phyloP scores from a whole-genome alignment of 2,888 invertebrate genomes.

The Oxytorus armatus region DNA sequence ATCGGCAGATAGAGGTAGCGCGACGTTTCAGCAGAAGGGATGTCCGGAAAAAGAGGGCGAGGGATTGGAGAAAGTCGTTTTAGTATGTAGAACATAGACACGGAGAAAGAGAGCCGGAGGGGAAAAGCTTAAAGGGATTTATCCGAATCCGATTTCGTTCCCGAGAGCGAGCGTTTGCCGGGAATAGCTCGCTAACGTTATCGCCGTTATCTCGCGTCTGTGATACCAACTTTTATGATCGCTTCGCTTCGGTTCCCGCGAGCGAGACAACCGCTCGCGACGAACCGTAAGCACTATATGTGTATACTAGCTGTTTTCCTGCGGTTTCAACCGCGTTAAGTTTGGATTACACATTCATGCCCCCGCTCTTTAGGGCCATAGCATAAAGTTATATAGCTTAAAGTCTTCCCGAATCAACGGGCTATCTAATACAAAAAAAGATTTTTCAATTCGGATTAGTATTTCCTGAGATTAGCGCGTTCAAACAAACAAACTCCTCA shows the following conservation, averaged over 20 bases:
- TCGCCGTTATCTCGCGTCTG: slow-evolving; percentile 75
- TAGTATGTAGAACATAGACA: slow-evolving; percentile 3
- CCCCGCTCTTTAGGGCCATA: too few relatives aligned
- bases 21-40: slow-evolving; percentile 35
- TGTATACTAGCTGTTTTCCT: too few relatives aligned
- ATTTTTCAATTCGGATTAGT: too few relatives aligned
- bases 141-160: slow-evolving; percentile 65
- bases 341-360: too few relatives aligned
- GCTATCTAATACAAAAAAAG: too few relatives aligned
- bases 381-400: too few relatives aligned
- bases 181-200: slow-evolving; percentile 70
- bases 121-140: slow-evolving; percentile 62
- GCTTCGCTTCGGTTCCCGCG: slow-evolving; percentile 75
- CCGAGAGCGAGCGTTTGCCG: slow-evolving; percentile 50
- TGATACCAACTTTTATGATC: slow-evolving; percentile 78
- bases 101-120: neutral
- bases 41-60: slow-evolving; percentile 22
- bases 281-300: too few relatives aligned
- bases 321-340: too few relatives aligned
- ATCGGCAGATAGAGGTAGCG: slow-evolving; percentile 11
- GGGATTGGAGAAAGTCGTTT: slow-evolving; percentile 37
- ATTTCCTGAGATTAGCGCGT: too few relatives aligned
- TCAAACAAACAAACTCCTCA: too few relatives aligned
- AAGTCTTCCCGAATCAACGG: too few relatives aligned
- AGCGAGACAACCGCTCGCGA: slow-evolving; percentile 66